phyloP scores from a whole-genome alignment of 2,888 invertebrate species.

The Desoria tigrina region DNA sequence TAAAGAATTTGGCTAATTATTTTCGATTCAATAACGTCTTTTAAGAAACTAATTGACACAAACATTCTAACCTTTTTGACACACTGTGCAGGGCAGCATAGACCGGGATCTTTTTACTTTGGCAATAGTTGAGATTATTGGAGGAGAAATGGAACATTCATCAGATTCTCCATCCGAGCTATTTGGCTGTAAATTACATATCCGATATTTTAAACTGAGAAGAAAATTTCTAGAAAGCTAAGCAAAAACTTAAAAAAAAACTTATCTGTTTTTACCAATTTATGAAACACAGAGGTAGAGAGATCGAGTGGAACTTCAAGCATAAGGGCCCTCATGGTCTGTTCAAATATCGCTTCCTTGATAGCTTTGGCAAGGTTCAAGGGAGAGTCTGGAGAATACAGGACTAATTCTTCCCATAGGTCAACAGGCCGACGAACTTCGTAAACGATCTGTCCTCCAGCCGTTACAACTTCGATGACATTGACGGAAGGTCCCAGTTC shows the following conservation, averaged over 20 bases:
- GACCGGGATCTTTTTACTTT: conserved; percentile 57
- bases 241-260: no score
- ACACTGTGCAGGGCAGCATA: conserved; percentile 87
- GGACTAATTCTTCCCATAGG: conserved; percentile 48
- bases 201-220: neutral
- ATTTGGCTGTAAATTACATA: conserved; percentile 43
- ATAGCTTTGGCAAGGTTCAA: conserved; percentile 52
- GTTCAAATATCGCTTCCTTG: conserved; percentile 53
- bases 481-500: conserved; percentile 76
- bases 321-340: conserved; percentile 52
- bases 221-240: neutral
- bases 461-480: conserved; percentile 65
- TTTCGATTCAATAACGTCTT: no score
- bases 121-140: conserved; percentile 43
- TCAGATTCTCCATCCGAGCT: conserved; percentile 52
- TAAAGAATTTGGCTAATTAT: no score
- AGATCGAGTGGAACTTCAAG: conserved; percentile 81
- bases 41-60: no score
- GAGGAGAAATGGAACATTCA: conserved; percentile 52
- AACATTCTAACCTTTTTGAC: conserved; percentile 93
- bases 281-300: conserved; percentile 70
- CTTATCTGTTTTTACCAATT: conserved; percentile 49
- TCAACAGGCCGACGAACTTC: conserved; percentile 50
- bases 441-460: conserved; percentile 50
- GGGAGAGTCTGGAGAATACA: conserved; percentile 51